A percentile compares a stretch with the other conserved stretches of the same genome.
phyloP scores from a whole-genome alignment of 1,140 invertebrate species.

The Megalonaias nervosa region DNA sequence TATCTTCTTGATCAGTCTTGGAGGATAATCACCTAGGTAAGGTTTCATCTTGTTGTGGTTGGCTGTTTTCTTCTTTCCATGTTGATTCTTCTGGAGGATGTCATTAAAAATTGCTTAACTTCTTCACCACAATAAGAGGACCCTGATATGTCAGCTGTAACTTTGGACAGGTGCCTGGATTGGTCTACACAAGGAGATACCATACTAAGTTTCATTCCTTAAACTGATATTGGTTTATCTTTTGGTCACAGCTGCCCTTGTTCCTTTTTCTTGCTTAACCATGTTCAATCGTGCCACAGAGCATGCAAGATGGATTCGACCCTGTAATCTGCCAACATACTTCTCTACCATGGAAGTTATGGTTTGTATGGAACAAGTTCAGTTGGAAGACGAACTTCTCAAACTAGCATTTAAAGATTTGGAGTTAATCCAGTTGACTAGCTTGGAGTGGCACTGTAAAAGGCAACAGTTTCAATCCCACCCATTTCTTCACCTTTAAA shows the following conservation, averaged over 20 bases:
- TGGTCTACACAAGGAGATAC: constrained; percentile 5
- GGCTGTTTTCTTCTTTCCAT: constrained; percentile 9
- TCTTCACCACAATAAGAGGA: constrained; percentile 13
- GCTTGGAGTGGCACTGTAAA: constrained; percentile 34
- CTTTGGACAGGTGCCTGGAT: constrained; percentile 7
- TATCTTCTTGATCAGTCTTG: too few species aligned
- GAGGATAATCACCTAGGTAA: constrained; percentile 14
- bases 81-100: constrained; percentile 12
- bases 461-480: constrained; percentile 38
- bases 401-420: constrained; percentile 42
- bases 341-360: not conserved
- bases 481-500: constrained; percentile 22
- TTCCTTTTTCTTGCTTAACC: too few species aligned
- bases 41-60: constrained; percentile 32
- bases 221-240: not conserved
- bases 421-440: constrained; percentile 35
- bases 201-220: constrained; percentile 24
- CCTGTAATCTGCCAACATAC: not conserved
- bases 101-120: constrained; percentile 3
- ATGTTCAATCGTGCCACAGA: too few species aligned
- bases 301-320: too few species aligned
- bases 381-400: constrained; percentile 38
- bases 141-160: constrained; percentile 15
- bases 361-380: constrained; percentile 20
- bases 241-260: constrained; percentile 18